Percentiles rank a stretch among this genome's conserved stretches.
Conservation (phyloP, 1,140 invertebrate genomes). For the Cyclargus thomasi region DNA sequence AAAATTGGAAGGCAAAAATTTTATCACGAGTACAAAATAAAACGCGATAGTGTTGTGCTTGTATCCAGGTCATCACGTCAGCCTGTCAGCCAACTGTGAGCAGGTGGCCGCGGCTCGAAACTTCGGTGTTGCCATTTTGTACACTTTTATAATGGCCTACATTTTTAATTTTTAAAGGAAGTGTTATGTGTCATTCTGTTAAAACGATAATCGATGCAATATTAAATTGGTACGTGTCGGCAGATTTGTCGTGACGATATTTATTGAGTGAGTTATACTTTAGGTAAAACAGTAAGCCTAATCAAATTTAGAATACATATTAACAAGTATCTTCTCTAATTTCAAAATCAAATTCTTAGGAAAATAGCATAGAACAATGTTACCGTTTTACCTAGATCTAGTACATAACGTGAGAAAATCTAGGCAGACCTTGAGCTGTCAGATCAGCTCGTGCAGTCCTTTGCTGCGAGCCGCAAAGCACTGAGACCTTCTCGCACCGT, state of each 20-base stretch:
- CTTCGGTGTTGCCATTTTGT: slow-evolving; percentile 8
- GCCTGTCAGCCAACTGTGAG: slow-evolving; percentile 11
- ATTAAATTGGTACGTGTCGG: too few relatives aligned
- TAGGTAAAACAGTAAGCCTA: too few relatives aligned
- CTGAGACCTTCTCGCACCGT: neutral
- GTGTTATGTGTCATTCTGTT: neutral
- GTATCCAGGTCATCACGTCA: slow-evolving; percentile 14
- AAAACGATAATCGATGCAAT: neutral
- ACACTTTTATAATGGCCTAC: slow-evolving; percentile 4
- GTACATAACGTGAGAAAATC: slow-evolving; percentile 14
- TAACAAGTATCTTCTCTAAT: too few relatives aligned
- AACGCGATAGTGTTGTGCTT: neutral
- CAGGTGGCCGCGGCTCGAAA: slow-evolving; percentile 1
- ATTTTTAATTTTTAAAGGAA: slow-evolving; percentile 2
- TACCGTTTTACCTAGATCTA: slow-evolving; percentile 4
- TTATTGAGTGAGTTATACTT: too few relatives aligned
- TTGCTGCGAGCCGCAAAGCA: neutral
- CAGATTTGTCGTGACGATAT: too few relatives aligned
- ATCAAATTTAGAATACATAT: too few relatives aligned
- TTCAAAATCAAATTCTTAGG: too few relatives aligned
- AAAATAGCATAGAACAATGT: neutral
- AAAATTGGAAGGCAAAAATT: neutral
- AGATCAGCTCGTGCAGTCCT: neutral
- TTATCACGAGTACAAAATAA: neutral
- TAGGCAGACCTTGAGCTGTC: slow-evolving; percentile 10